These are phyloP conservation scores for Saguinus imperator DNA, from an alignment of 2,113 vertebrate genomes.

Conservation along the genomic window DNA sequence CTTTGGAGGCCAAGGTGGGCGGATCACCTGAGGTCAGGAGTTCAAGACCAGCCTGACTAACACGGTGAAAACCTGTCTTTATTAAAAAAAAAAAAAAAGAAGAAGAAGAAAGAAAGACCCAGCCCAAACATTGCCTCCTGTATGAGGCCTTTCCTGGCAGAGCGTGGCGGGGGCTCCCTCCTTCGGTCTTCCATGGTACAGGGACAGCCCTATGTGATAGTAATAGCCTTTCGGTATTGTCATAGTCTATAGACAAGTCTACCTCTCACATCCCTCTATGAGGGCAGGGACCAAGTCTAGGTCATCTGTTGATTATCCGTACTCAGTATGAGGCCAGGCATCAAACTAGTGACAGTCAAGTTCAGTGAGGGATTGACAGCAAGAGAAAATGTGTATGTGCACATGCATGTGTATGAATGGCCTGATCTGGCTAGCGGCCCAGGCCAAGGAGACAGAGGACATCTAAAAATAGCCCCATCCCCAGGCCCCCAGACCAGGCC, in stretches of 20 bases:
- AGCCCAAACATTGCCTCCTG: not conserved
- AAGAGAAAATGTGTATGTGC: not conserved
- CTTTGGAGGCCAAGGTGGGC: too few species aligned
- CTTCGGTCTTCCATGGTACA: not conserved
- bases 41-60: too few species aligned
- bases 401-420: not conserved
- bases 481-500: not conserved
- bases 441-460: conserved; percentile 60
- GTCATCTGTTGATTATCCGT: not conserved
- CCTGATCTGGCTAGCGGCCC: conserved; percentile 33
- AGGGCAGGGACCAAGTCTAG: not conserved
- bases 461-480: conserved; percentile 57
- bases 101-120: not conserved
- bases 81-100: too few species aligned
- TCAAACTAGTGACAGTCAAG: not conserved
- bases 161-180: not conserved
- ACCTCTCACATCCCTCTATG: not conserved
- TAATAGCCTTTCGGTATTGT: not conserved
- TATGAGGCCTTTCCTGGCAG: not conserved
- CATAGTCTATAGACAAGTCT: not conserved
- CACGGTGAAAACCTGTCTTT: too few species aligned
- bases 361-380: not conserved
- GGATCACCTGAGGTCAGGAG: too few species aligned
- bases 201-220: not conserved
- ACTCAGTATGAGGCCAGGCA: not conserved